Evolutionary conservation across 2,113 vertebrate genomes (phyloP), one percentile per base, ranked within the genome.

Genomic region (Prinia subflava): DNA sequence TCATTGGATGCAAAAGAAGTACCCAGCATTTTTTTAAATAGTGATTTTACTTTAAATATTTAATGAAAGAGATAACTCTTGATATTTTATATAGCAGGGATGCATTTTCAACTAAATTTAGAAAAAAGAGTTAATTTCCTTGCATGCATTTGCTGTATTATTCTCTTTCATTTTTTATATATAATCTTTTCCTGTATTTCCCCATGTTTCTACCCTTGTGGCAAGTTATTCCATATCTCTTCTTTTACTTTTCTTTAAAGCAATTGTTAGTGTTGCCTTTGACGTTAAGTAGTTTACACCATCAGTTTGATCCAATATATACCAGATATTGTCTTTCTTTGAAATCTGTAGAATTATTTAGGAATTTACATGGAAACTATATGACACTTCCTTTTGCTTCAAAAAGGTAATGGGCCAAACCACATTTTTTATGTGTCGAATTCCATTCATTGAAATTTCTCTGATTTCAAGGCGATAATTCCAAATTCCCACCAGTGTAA

Each of bases 1-100:
- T 97, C 97, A 97, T 95, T 95, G 95, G 94, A 97, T 97, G 96
- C 95, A 97, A 97, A 97, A 97, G 94, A 97, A 96, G 90, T 94
- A 57, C 69, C 81, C 83, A 37, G 94, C 46, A 75, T 94, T 93
- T 97, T 97, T 96, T 96, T 83, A 87, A 89, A 92, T 57, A 83
- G 90, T 77, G 39, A 90, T 91, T 96, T 95, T 95, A 62, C 65
- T 94, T 81, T 94, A 95, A 92, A 96, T 97, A 96, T 96, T 96
- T 94, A 85, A 92, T 95, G 82, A 67, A 83, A 95, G 21, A 49
- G 39, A 37, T 82, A 73, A 57, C 12, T 41, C 22, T 79, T 76
- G 42, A 39, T 86, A 30, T 49, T 90, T 96, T 93, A 60, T 42
- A 30, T 41, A 74, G 7, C 17, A 74, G 41, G 50, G 21, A 90